Evolutionary conservation across 2,797 vertebrate species (phyloP).

Genomic region (Chlorospingus flavigularis): DNA sequence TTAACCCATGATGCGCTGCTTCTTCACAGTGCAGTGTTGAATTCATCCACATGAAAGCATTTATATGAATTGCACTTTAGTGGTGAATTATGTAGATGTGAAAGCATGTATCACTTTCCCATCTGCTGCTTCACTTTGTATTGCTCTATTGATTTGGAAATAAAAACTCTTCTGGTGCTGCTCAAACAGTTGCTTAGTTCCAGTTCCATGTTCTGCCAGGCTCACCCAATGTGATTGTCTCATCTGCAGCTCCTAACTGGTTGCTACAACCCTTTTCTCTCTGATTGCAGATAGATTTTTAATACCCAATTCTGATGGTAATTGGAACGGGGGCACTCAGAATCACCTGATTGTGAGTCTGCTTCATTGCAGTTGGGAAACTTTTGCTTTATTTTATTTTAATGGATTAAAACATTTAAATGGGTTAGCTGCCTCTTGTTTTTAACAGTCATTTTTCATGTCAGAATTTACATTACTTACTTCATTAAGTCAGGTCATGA

Average conservation of each 20-base stretch:
- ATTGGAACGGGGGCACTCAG: background rate
- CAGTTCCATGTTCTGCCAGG: background rate
- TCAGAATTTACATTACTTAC: background rate
- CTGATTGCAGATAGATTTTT: background rate
- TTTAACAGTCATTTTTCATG: background rate
- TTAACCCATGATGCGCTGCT: background rate
- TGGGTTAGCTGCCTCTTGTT: background rate
- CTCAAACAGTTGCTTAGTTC: background rate
- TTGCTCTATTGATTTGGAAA: constrained; percentile 23
- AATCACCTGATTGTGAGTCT: background rate
- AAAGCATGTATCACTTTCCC: constrained; percentile 8
- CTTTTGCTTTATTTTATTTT: background rate
- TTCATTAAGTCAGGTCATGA: background rate
- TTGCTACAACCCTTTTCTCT: background rate
- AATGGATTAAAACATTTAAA: background rate
- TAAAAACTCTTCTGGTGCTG: background rate
- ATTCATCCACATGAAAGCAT: background rate
- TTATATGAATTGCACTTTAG: background rate
- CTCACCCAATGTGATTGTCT: background rate
- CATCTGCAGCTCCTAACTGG: background rate
- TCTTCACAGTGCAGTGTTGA: background rate
- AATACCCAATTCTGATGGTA: background rate
- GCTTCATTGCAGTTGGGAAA: background rate
- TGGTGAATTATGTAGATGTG: background rate
- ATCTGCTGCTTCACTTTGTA: background rate